Base-by-base conservation (phyloP, 2,113 vertebrate species). In the Upupa epops region DNA sequence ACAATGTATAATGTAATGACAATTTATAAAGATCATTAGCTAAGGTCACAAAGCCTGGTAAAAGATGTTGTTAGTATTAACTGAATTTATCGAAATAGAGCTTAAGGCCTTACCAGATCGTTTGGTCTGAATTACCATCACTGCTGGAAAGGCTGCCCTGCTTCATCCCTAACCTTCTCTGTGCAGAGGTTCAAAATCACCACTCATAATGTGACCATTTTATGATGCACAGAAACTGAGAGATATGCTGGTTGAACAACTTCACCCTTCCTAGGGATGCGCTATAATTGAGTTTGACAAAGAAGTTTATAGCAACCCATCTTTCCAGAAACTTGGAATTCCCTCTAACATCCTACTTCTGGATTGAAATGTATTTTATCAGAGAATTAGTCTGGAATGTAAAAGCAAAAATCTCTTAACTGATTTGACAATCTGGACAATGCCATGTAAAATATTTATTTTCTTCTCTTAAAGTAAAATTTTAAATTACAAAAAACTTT, bases 401-500 rank as follows among this genome's bases (percentile, higher is more conserved):
- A 61, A 76, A 7, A 73, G 16, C 24, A 54, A 89, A 94, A 76
- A 46, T 32, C 20, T 42, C 24, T 73, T 32, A 51, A 54, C 2
- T 8, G 0, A 5, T 70, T 65, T 66, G 16, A 56, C 69, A 11
- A 76, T 76, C 46, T 76, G 25, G 12, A 66, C 4, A 63, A 55
- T 4, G 58, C 8, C 65, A 58, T 26, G 10, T 4, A 49, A 37
- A 11, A 49, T 16, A 18, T 15, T 4, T 13, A 13, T 61, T 75
- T 73, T n/a, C 8, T 2, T 52, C 24, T 36, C 36, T 48, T 40
- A 69, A 94, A 85, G 75, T 36, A 15, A 16, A 77, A 42, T 46
- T 7, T 1, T 31, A 63, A 74, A 26, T 42, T 36, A 24, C 0
- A 0, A 51, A 37, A 45, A 19, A 1, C 4, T 86, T 68, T 18